Evolutionary conservation across 2,888 invertebrate genomes (phyloP), one percentile per base, ranked within the genome.

Genomic region (Oeneis ivallda): DNA sequence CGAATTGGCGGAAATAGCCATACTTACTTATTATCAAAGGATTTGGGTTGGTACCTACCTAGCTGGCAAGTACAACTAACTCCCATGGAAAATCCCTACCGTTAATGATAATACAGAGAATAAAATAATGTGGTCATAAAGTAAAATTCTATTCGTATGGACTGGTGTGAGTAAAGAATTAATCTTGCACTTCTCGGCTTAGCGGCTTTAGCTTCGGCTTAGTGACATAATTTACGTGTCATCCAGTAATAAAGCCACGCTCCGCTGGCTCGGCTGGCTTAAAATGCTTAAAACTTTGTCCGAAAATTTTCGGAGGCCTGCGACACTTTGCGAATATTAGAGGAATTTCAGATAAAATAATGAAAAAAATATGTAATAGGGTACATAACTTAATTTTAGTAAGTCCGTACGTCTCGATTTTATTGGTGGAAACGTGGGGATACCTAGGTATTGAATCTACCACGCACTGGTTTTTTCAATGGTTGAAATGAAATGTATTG

Each of bases 181-280:
- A 66, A 66, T 66, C 62, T 64, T 39, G 37, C 61, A 47, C 39
- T 56, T 13, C 47, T 52, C 57, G 50, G 45, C 57, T 57, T 17
- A 58, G 37, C 47, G 47, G 66, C 47, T 66, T 39, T 45, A 58
- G 32, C 39, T 60, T 19, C 34, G 52, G 50, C 41, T 64, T 61
- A 39, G 41, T 41, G 41, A 64, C 57, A 50, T 65, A 65, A 65
- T 60, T 65, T 59, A 59, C 65, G 64, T 59, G 59, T 64, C 56
- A 50, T 61, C 64, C 52, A n/a, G 57, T 56, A 64, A 64, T 61
- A 56, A 61, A 67, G 59, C 64, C 64, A 37, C 17, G 49, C 45
- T 49, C 10, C 11, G 34, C 43, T 57, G 19, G 41, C 56, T 56
- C 56, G 19, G 41, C 41, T 19, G 41, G 39, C 56, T 56, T 56